Evolutionary conservation across 2,888 invertebrate genomes (phyloP).

Genomic region (Dicroscelio sp.): DNA sequence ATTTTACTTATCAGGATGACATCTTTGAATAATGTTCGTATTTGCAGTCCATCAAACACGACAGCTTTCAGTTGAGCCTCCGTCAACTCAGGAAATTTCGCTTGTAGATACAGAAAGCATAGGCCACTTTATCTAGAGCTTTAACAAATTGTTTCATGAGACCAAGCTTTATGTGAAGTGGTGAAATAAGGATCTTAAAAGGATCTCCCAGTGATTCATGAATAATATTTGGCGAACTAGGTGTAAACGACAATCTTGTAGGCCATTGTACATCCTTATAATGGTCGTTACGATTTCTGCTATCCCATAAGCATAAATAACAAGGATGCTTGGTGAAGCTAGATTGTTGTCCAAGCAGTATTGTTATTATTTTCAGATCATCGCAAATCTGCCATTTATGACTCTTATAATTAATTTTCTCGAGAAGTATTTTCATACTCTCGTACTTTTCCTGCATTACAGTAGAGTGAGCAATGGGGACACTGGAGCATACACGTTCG

Average conservation of each 20-base stretch:
- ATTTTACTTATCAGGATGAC: background rate
- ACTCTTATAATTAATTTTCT: background rate
- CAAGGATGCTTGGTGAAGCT: constrained; percentile 68
- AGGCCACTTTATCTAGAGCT: constrained; percentile 22
- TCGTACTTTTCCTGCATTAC: constrained; percentile 84
- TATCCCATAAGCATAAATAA: constrained; percentile 79
- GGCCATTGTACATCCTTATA: constrained; percentile 38
- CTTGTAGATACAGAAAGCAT: background rate
- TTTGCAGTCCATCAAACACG: constrained; percentile 51
- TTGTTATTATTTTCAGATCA: constrained; percentile 71
- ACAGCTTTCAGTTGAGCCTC: constrained; percentile 47
- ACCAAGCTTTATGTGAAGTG: constrained; percentile 64
- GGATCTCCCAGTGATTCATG: constrained; percentile 12
- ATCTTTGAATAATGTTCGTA: constrained; percentile 15
- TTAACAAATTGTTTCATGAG: constrained; percentile 23
- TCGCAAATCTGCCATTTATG: constrained; percentile 79
- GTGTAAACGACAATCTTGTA: too few species aligned
- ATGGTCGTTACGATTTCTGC: constrained; percentile 74
- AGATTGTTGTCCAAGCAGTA: constrained; percentile 17
- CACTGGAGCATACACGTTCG: constrained; percentile 81
- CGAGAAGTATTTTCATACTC: background rate
- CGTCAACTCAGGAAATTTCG: constrained; percentile 31
- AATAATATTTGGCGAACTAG: too few species aligned
- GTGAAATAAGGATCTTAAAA: constrained; percentile 32
- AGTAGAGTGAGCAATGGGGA: constrained; percentile 83